These are phyloP conservation scores for Sipha flava DNA, from an alignment of 1,140 invertebrate genomes.

Conservation along the genomic window DNA sequence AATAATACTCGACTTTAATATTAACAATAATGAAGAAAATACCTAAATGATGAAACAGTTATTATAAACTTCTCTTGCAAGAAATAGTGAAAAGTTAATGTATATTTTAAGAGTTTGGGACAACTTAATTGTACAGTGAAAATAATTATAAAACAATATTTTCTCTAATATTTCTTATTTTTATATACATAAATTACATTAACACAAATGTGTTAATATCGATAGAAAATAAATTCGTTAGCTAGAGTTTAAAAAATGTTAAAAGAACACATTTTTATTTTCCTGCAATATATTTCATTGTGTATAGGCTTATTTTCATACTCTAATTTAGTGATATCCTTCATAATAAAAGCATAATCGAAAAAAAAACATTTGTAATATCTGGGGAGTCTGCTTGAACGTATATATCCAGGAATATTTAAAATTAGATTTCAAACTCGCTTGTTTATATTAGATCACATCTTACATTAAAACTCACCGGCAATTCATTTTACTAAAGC, in stretches of 20 bases:
- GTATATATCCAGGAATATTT: background rate
- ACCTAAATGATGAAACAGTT: too few species aligned
- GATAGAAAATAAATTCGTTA: background rate
- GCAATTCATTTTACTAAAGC: background rate
- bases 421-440: conserved; percentile 17
- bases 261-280: background rate
- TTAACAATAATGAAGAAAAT: too few species aligned
- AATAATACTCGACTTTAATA: too few species aligned
- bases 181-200: background rate
- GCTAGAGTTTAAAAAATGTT: background rate
- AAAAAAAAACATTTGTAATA: conserved; percentile 3
- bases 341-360: background rate
- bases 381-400: background rate
- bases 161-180: background rate
- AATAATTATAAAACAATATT: background rate
- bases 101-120: too few species aligned
- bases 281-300: background rate
- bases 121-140: background rate
- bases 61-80: too few species aligned
- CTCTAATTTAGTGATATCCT: background rate
- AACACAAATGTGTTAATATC: background rate
- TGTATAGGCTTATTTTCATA: background rate
- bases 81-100: too few species aligned
- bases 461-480: background rate
- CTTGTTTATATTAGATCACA: background rate